Conservation (phyloP, 2,797 vertebrate species). For the Sylvilagus floridanus region DNA sequence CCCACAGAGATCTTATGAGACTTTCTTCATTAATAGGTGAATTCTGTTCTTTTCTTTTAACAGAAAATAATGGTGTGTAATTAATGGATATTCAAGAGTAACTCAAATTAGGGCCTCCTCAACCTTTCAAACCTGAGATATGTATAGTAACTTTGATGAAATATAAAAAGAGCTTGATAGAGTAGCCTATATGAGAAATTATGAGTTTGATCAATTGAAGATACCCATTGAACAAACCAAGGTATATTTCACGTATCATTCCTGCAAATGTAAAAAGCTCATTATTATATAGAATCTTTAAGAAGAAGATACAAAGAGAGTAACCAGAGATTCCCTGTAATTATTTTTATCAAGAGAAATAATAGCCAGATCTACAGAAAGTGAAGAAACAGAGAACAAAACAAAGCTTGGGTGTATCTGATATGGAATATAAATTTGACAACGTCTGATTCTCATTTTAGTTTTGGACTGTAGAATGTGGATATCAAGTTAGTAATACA, state of each 20-base stretch:
- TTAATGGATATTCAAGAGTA: not conserved
- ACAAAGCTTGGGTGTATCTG: not conserved
- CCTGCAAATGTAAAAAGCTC: not conserved
- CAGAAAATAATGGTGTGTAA: not conserved
- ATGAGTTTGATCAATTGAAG: not conserved
- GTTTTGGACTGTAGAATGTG: not conserved
- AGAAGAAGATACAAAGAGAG: not conserved
- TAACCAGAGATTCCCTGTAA: not conserved
- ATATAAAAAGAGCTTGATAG: not conserved
- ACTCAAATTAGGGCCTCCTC: not conserved
- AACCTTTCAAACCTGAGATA: not conserved
- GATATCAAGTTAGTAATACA: constrained; percentile 27
- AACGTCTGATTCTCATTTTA: not conserved
- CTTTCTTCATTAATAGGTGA: not conserved
- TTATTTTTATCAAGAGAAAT: not conserved
- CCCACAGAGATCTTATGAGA: not conserved
- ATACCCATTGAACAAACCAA: not conserved
- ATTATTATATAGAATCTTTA: constrained; percentile 5
- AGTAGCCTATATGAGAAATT: not conserved
- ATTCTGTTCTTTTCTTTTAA: constrained; percentile 26
- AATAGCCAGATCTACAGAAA: constrained; percentile 19
- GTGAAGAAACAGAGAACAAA: constrained; percentile 8
- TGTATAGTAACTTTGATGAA: not conserved
- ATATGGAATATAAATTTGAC: not conserved
- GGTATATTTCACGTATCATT: not conserved